Conservation (phyloP, 2,113 vertebrate genomes). For the Carassius auratus region DNA sequence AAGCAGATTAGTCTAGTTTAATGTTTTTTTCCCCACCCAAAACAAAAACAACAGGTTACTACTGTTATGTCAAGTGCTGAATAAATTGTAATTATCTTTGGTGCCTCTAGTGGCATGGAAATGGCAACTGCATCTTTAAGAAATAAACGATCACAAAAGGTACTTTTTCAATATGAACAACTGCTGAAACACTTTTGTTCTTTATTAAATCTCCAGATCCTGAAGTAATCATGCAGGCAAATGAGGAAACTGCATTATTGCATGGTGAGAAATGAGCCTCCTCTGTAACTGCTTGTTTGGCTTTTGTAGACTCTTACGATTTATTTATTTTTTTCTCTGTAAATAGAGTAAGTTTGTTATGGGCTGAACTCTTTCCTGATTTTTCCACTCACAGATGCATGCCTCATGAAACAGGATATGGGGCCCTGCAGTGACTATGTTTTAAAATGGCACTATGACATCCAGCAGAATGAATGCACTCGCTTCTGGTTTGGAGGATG, state of each 20-base stretch:
- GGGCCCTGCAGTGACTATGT: conserved; percentile 75
- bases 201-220: not conserved
- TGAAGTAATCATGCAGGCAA: not conserved
- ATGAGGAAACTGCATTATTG: not conserved
- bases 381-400: conserved; percentile 68
- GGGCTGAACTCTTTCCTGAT: not conserved
- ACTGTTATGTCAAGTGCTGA: not conserved
- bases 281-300: not conserved
- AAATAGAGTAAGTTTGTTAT: too few species aligned
- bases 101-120: not conserved
- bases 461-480: conserved; percentile 65
- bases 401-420: conserved; percentile 65
- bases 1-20: not conserved
- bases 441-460: conserved; percentile 81
- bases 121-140: not conserved
- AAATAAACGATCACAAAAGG: not conserved
- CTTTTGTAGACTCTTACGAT: not conserved
- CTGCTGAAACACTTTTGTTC: not conserved
- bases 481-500: conserved; percentile 86
- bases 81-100: not conserved
- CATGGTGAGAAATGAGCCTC: not conserved
- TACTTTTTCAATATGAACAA: not conserved
- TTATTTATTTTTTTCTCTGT: too few species aligned
- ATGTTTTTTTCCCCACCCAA: not conserved
- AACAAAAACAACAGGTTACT: not conserved